phyloP scores from a whole-genome alignment of 2,888 invertebrate genomes.

The Euproctis similis region DNA sequence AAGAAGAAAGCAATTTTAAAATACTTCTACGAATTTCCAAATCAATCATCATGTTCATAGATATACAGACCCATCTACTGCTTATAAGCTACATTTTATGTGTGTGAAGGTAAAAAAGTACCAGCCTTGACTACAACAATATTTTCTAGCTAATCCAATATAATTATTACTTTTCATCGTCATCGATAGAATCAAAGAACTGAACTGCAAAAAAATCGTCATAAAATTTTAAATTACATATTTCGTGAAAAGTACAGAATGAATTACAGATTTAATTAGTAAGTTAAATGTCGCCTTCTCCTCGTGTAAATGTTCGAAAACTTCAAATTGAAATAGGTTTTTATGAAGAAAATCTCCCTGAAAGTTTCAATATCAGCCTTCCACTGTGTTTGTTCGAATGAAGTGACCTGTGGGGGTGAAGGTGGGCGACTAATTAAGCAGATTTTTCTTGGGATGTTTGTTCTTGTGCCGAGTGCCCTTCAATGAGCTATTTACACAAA shows the following conservation, averaged over 20 bases:
- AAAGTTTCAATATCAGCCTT: conserved; percentile 22
- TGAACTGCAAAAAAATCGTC: not conserved
- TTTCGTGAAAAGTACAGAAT: conserved; percentile 16
- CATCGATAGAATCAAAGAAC: too few relatives aligned
- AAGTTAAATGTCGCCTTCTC: conserved; percentile 18
- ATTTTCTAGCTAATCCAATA: too few relatives aligned
- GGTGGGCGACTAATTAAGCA: conserved; percentile 25
- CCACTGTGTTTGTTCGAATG: conserved; percentile 23
- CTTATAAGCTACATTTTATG: too few relatives aligned
- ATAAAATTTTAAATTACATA: conserved; percentile 6
- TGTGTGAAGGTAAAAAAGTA: too few relatives aligned
- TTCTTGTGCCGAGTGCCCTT: conserved; percentile 12
- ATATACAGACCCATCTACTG: too few relatives aligned
- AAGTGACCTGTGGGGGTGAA: conserved; percentile 7
- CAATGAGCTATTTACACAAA: conserved; percentile 13
- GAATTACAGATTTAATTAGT: conserved; percentile 25
- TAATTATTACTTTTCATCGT: too few relatives aligned
- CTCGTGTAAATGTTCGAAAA: conserved; percentile 26
- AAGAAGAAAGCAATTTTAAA: too few relatives aligned
- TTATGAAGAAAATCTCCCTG: conserved; percentile 20
- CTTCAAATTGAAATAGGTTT: conserved; percentile 27
- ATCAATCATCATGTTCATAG: too few relatives aligned
- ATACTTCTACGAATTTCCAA: too few relatives aligned
- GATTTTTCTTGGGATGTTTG: conserved; percentile 21
- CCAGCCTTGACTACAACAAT: too few relatives aligned